phyloP scores from a whole-genome alignment of 2,797 vertebrate species.

The Kryptopterus vitreolus region DNA sequence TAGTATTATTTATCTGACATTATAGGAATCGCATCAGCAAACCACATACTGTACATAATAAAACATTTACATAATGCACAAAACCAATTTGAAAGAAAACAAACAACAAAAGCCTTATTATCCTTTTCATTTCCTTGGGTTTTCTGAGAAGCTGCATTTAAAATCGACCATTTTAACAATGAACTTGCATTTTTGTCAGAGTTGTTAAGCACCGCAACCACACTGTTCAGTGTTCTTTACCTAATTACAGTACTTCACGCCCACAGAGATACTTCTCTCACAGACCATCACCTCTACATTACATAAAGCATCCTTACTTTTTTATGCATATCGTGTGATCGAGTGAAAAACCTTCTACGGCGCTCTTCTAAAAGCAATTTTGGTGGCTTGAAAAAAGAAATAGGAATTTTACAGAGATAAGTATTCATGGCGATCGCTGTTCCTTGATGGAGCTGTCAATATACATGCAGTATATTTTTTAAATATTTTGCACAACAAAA shows the following conservation, averaged over 20 bases:
- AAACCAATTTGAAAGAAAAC: not conserved
- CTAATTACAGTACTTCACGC: not conserved
- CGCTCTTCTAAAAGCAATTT: not conserved
- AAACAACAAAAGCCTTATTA: not conserved
- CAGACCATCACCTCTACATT: not conserved
- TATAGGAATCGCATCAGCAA: not conserved
- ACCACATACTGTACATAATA: not conserved
- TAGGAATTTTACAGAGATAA: not conserved
- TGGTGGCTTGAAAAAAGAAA: not conserved
- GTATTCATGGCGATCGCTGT: not conserved
- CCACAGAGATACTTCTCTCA: not conserved
- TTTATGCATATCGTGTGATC: not conserved
- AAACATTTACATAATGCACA: not conserved
- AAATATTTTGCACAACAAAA: no score
- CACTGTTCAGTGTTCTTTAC: not conserved
- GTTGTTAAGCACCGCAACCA: constrained; percentile 3
- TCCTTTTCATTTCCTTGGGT: not conserved
- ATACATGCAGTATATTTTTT: not conserved
- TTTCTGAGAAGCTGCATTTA: not conserved
- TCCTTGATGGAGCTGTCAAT: not conserved
- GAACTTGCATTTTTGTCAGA: not conserved
- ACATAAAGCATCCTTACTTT: not conserved
- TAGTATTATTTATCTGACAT: not conserved
- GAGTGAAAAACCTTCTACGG: not conserved
- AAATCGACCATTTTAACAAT: not conserved